Evolutionary conservation across 1,140 invertebrate genomes (phyloP), one percentile per base, ranked within the genome.

Genomic region (Orchesella cincta): DNA sequence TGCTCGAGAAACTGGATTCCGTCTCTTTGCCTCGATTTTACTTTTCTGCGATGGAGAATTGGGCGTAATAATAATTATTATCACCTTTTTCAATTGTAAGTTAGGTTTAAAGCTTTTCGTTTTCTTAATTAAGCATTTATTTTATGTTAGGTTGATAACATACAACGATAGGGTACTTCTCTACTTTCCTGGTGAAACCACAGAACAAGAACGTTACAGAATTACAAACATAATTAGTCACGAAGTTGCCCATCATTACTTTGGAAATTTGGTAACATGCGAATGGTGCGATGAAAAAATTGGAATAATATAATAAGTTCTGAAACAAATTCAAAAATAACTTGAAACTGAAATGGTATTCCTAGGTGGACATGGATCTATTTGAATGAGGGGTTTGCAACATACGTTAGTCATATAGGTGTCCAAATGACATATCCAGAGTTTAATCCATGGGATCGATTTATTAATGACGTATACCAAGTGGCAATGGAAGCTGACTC

Each of bases 41-140:
- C 23, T 78, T 57, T 33, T 29, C 29, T 5, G 77, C 77, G 1
- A 79, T 79, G 77, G 77, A 78, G 54, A 78, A 78, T 39, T 74
- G 73, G 73, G 39, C 28, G 62, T 67, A 67, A 46, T 8, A n/a
- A n/a, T n/a, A n/a, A n/a, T n/a, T n/a, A n/a, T n/a, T n/a, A n/a
- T n/a, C n/a, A n/a, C 39, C 8, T 46, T 46, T 46, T 8, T 12
- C 8, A 20, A 46, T 8, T 46, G 39, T 46, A 46, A 46, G n/a
- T n/a, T n/a, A 46, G 20, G 20, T 46, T 46, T 46, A 46, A 46
- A 46, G 8, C 20, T 12, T 46, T 12, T 46, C 39, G 8, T 8
- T 12, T 20, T 8, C 39, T 12, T 20, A 46, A 20, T 46, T 46
- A 46, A 20, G 39, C 39, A 46, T 12, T 46, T 46, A 20, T 46